These are phyloP conservation scores for Azorinus chamasolen DNA, from an alignment of 2,888 invertebrate genomes.

Conservation along the genomic window DNA sequence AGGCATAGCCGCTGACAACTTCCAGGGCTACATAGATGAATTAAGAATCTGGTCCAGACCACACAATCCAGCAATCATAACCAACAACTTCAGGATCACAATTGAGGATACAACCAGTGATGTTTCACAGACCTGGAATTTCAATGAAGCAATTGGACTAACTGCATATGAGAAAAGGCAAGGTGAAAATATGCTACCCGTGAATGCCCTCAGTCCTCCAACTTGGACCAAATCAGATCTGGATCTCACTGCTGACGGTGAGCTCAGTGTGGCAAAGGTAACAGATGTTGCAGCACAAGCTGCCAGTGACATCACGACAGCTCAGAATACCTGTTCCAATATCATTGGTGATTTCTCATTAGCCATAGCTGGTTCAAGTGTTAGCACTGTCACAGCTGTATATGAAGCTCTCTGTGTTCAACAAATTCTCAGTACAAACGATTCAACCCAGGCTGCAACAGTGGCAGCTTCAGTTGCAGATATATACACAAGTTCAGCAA, in stretches of 20 bases:
- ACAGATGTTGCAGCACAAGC: slow-evolving; percentile 30
- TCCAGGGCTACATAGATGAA: slow-evolving; percentile 71
- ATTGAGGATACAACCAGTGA: slow-evolving; percentile 64
- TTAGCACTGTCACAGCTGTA: slow-evolving; percentile 31
- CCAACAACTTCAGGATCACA: slow-evolving; percentile 61
- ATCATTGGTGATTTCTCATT: slow-evolving; percentile 49
- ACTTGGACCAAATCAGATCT: slow-evolving; percentile 69
- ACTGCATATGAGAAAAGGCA: slow-evolving; percentile 53
- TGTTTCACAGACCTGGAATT: slow-evolving; percentile 69
- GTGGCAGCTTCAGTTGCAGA: slow-evolving; percentile 46
- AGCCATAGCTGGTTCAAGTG: slow-evolving; percentile 19
- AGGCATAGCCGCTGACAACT: slow-evolving; percentile 48
- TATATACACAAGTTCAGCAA: slow-evolving; percentile 32
- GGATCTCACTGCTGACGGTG: slow-evolving; percentile 42
- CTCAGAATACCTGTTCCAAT: slow-evolving; percentile 42
- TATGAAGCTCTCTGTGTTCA: slow-evolving; percentile 55
- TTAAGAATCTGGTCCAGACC: slow-evolving; percentile 73
- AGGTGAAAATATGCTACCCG: slow-evolving; percentile 60
- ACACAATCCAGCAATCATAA: slow-evolving; percentile 70
- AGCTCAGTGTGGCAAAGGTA: slow-evolving; percentile 28
- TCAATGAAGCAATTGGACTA: slow-evolving; percentile 68
- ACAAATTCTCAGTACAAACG: slow-evolving; percentile 48
- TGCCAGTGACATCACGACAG: slow-evolving; percentile 21
- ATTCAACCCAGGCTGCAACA: slow-evolving; percentile 54
- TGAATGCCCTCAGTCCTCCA: slow-evolving; percentile 54